Evolutionary conservation across 2,113 vertebrate species (phyloP).

Genomic region (Andinoacara biseriatus): DNA sequence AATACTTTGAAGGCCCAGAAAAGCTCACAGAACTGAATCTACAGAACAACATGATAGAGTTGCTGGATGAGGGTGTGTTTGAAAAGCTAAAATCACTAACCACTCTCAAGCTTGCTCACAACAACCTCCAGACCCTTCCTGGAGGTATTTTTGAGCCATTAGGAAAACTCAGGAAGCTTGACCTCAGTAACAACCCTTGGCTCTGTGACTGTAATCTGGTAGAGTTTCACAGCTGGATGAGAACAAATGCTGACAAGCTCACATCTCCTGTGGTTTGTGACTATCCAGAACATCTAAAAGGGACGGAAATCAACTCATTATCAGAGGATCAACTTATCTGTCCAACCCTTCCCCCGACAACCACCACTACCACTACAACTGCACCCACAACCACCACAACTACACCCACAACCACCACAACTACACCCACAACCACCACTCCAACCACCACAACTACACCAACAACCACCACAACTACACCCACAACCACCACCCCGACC

Average conservation of each 20-base stretch:
- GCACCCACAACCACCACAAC: not conserved
- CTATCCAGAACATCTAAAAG: conserved; percentile 71
- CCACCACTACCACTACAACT: not conserved
- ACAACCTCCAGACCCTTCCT: conserved; percentile 72
- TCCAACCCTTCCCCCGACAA: conserved; percentile 17
- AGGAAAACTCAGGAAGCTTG: conserved; percentile 69
- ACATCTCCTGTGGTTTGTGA: conserved; percentile 65
- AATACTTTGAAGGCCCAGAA: conserved; percentile 76
- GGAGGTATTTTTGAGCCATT: conserved; percentile 64
- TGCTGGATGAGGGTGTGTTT: conserved; percentile 67
- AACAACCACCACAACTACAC: not conserved
- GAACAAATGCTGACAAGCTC: conserved; percentile 55
- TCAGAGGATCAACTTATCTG: conserved; percentile 75
- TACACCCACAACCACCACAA: not conserved
- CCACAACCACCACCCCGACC: not conserved
- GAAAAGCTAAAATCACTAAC: conserved; percentile 68
- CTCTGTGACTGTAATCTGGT: conserved; percentile 85
- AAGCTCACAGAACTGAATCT: conserved; percentile 78
- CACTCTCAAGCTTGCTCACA: conserved; percentile 72
- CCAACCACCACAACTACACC: not conserved
- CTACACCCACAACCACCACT: not conserved
- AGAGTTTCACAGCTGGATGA: conserved; percentile 74
- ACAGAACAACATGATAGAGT: conserved; percentile 69
- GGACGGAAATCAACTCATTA: conserved; percentile 56
- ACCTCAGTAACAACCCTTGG: conserved; percentile 83